A percentile compares a stretch with the other conserved stretches of the same genome.
Evolutionary conservation across 1,140 invertebrate species (phyloP).

Genomic region (Platyura marginata): DNA sequence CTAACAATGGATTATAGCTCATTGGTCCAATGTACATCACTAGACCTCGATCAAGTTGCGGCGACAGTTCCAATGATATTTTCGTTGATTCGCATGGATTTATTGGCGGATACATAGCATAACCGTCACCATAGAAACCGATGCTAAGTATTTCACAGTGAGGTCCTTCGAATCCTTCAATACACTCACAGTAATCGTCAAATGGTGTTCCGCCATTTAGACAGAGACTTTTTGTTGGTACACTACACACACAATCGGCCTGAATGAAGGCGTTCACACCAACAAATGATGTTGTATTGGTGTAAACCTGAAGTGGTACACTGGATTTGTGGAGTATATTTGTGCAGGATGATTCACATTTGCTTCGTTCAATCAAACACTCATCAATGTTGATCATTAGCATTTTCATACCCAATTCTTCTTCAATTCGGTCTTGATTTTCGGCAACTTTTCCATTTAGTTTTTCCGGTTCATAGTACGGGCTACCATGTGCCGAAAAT

Average conservation of each 20-base stretch:
- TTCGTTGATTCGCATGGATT: slow-evolving; percentile 54
- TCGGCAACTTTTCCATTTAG: slow-evolving; percentile 58
- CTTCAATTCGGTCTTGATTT: slow-evolving; percentile 46
- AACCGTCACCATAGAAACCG: slow-evolving; percentile 71
- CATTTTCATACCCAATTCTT: slow-evolving; percentile 48
- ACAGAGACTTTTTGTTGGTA: slow-evolving; percentile 32
- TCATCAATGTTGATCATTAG: slow-evolving; percentile 76
- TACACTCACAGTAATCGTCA: slow-evolving; percentile 41
- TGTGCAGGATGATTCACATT: slow-evolving; percentile 50
- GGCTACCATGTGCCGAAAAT: slow-evolving; percentile 81
- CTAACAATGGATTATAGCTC: slow-evolving; percentile 33
- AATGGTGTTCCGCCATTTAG: slow-evolving; percentile 50
- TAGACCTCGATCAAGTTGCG: slow-evolving; percentile 53
- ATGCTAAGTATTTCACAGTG: slow-evolving; percentile 76
- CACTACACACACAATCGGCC: slow-evolving; percentile 50
- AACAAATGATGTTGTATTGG: slow-evolving; percentile 77
- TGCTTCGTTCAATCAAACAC: slow-evolving; percentile 54
- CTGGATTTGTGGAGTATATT: slow-evolving; percentile 50
- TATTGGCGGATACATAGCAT: slow-evolving; percentile 73
- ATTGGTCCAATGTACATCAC: slow-evolving; percentile 86
- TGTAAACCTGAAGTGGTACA: slow-evolving; percentile 61
- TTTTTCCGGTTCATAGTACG: slow-evolving; percentile 71
- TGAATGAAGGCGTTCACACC: slow-evolving; percentile 65
- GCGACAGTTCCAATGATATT: slow-evolving; percentile 60
- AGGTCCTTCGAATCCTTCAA: slow-evolving; percentile 61